Conservation (phyloP, 2,888 invertebrate species). For the Xanthia icteritia region DNA sequence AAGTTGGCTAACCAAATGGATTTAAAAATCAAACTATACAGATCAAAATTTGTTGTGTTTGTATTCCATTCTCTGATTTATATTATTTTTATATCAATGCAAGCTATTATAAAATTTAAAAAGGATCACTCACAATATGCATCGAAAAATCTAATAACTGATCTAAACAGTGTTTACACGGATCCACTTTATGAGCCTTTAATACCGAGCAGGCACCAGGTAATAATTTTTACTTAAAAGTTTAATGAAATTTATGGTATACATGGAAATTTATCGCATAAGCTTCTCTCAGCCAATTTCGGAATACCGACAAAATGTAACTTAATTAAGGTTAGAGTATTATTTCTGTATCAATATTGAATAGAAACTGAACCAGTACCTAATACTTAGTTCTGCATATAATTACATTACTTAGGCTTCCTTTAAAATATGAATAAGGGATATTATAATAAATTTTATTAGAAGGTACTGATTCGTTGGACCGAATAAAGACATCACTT, state of each 20-base stretch:
- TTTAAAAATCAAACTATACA: neutral
- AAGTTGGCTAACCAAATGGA: neutral
- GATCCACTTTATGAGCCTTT: slow-evolving; percentile 56
- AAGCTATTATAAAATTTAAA: neutral
- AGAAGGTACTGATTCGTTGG: neutral
- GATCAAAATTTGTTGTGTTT: neutral
- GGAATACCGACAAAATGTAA: slow-evolving; percentile 59
- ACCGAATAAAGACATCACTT: neutral
- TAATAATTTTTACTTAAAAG: slow-evolving; percentile 72
- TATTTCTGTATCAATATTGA: slow-evolving; percentile 45
- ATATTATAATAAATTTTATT: slow-evolving; percentile 8
- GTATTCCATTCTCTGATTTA: neutral
- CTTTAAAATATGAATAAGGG: neutral
- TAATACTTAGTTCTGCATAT: neutral
- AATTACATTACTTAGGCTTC: slow-evolving; percentile 16
- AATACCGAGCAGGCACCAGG: slow-evolving; percentile 57
- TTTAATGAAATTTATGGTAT: slow-evolving; percentile 73
- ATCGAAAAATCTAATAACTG: slow-evolving; percentile 22
- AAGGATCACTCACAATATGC: neutral
- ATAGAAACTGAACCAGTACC: slow-evolving; percentile 11
- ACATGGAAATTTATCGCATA: slow-evolving; percentile 72
- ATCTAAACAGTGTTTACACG: slow-evolving; percentile 34
- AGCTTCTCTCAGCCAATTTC: slow-evolving; percentile 66
- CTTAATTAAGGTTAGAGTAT: slow-evolving; percentile 55
- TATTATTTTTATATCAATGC: neutral